phyloP scores from a whole-genome alignment of 1,140 invertebrate species.

The Achatina immaculata region DNA sequence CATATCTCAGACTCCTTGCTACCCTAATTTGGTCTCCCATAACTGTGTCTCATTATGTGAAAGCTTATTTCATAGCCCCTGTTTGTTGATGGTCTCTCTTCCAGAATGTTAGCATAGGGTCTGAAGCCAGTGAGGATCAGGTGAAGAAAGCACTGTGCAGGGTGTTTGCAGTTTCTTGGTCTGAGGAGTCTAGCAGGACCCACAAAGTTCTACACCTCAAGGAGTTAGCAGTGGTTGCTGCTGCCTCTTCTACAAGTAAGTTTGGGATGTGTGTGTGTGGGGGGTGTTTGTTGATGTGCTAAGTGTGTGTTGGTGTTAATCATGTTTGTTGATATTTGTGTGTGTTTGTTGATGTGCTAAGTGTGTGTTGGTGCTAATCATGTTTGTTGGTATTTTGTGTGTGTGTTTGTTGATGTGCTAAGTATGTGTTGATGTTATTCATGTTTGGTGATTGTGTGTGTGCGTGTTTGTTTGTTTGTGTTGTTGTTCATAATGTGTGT shows the following conservation, averaged over 20 bases:
- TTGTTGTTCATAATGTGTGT: neutral
- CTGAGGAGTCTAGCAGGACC: slow-evolving; percentile 46
- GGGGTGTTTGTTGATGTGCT: neutral
- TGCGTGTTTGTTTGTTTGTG: neutral
- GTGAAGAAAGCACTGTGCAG: slow-evolving; percentile 61
- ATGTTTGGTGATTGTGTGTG: no score
- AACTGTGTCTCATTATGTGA: no score
- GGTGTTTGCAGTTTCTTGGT: slow-evolving; percentile 67
- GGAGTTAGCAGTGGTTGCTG: slow-evolving; percentile 73
- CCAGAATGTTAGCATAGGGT: slow-evolving; percentile 64
- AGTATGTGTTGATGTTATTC: no score
- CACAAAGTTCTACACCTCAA: slow-evolving; percentile 78
- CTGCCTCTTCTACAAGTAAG: slow-evolving; percentile 40
- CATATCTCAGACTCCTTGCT: no score
- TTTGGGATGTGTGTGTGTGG: neutral
- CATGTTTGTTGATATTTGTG: neutral
- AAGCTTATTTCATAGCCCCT: no score
- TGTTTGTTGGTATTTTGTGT: neutral
- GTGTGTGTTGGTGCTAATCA: neutral
- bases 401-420: no score
- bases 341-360: neutral
- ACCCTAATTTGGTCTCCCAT: no score
- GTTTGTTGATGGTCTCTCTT: slow-evolving; percentile 1
- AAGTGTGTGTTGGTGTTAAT: neutral
- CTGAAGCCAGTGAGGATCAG: slow-evolving; percentile 67